phyloP scores from a whole-genome alignment of 2,888 invertebrate species.

The Quadroppia sp. region DNA sequence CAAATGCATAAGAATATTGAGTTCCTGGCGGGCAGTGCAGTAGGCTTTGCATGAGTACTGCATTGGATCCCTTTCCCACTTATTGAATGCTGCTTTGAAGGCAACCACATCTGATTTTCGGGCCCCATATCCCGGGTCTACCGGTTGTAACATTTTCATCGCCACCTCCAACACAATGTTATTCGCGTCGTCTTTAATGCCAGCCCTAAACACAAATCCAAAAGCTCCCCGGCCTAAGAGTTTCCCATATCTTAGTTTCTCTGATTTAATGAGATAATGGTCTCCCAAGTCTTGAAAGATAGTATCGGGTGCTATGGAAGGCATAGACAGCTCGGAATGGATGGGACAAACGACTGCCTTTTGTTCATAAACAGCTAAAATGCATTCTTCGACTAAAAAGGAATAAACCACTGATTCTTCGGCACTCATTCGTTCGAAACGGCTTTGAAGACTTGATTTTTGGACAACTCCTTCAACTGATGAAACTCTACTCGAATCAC shows the following conservation, averaged over 20 bases:
- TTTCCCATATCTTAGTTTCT: constrained; percentile 67
- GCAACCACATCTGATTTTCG: constrained; percentile 63
- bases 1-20: constrained; percentile 76
- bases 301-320: constrained; percentile 86
- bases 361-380: constrained; percentile 68
- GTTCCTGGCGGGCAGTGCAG: constrained; percentile 89
- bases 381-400: constrained; percentile 95
- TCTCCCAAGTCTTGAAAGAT: constrained; percentile 85
- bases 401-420: constrained; percentile 56
- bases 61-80: constrained; percentile 88
- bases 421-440: neutral
- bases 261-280: constrained; percentile 72
- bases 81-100: constrained; percentile 68
- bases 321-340: constrained; percentile 70
- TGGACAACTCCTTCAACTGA: constrained; percentile 5
- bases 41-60: constrained; percentile 94
- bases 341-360: constrained; percentile 70
- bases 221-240: constrained; percentile 91
- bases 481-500: constrained; percentile 15
- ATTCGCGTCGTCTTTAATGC: constrained; percentile 47
- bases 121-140: constrained; percentile 72
- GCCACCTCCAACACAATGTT: constrained; percentile 64
- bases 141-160: constrained; percentile 92
- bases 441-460: neutral
- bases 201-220: constrained; percentile 87